Evolutionary conservation across 2,113 vertebrate genomes (phyloP).

Genomic region (Tautogolabrus adspersus): DNA sequence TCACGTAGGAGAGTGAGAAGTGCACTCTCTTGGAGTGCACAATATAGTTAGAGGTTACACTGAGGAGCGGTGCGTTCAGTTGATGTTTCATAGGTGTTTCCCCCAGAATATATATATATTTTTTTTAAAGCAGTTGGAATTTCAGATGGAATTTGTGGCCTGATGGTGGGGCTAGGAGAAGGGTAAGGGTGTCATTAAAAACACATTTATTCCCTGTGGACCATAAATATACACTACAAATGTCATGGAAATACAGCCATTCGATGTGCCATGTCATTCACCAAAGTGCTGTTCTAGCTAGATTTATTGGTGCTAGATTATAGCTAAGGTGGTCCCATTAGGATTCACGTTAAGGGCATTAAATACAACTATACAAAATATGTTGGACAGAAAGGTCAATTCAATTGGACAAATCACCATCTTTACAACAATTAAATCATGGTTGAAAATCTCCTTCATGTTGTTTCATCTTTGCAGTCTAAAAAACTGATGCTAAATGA

Average conservation of each 20-base stretch:
- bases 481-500: constrained; percentile 24
- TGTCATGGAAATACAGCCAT: neutral
- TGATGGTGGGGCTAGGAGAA: no score
- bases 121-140: no score
- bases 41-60: no score
- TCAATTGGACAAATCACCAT: neutral
- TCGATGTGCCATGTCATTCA: no score
- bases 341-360: no score
- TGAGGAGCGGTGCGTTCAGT: no score
- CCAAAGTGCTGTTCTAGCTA: neutral
- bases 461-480: neutral
- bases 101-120: no score
- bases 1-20: no score
- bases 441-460: neutral
- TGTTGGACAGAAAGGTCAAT: neutral
- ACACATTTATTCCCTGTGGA: neutral
- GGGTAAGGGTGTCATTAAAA: neutral
- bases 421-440: neutral
- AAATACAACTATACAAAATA: neutral
- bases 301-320: neutral
- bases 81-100: no score
- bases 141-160: no score
- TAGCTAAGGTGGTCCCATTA: neutral
- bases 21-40: no score
- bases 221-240: neutral